phyloP scores from a whole-genome alignment of 37 sponge, comb jelly and placozoan species.

The Tethya wilhelma region DNA sequence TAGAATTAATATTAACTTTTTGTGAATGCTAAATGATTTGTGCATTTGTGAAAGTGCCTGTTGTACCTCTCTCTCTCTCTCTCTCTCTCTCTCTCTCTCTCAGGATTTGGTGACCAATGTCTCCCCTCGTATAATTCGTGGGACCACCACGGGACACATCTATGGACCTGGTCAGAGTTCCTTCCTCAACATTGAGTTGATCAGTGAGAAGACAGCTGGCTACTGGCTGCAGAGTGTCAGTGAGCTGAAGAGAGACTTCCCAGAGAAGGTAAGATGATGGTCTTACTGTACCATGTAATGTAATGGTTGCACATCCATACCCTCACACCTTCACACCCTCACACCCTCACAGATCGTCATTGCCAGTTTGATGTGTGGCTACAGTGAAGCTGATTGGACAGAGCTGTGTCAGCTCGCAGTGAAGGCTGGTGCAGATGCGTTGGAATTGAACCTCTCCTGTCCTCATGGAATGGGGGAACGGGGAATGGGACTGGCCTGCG shows the following conservation, averaged over 20 bases:
- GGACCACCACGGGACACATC: slow-evolving; percentile 84
- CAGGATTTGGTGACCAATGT: slow-evolving; percentile 94
- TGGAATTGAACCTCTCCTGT: slow-evolving; percentile 96
- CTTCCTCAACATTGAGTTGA: slow-evolving; percentile 96
- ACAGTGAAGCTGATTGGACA: slow-evolving; percentile 86
- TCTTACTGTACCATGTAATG: neutral
- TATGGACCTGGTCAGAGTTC: slow-evolving; percentile 94
- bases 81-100: neutral
- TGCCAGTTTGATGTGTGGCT: slow-evolving; percentile 97
- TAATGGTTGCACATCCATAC: no score
- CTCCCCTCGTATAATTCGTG: slow-evolving; percentile 93
- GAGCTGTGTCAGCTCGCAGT: slow-evolving; percentile 73
- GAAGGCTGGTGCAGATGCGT: slow-evolving; percentile 93
- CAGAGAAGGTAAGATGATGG: slow-evolving; percentile 61
- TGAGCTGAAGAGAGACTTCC: slow-evolving; percentile 94
- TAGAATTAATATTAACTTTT: neutral
- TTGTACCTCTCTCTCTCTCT: neutral
- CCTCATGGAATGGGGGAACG: slow-evolving; percentile 98
- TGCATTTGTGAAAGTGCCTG: neutral
- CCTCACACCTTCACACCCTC: neutral
- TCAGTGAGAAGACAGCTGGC: slow-evolving; percentile 95
- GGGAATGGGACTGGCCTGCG: slow-evolving; percentile 97
- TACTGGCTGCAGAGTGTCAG: slow-evolving; percentile 92
- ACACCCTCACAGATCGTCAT: slow-evolving; percentile 75
- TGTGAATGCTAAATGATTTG: neutral